Percentiles rank a stretch among this genome's conserved stretches.
phyloP scores from a whole-genome alignment of 2,888 invertebrate genomes.

The Ophraella communa region DNA sequence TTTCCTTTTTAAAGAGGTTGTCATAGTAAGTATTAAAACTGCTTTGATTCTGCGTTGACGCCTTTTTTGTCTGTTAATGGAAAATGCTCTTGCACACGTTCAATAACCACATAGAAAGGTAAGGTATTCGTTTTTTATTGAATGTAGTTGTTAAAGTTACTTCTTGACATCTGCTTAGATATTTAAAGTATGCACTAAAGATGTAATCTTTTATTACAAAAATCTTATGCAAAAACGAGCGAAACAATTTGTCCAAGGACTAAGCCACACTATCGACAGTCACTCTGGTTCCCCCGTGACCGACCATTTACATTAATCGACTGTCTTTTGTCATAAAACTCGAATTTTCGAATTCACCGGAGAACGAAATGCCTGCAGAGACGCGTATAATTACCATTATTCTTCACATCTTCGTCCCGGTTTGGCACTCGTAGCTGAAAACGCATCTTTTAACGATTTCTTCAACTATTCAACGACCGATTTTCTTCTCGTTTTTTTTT shows the following conservation, averaged over 20 bases:
- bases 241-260: conserved; percentile 19
- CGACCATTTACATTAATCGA: conserved; percentile 18
- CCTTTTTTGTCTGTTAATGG: no score
- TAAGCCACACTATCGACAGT: conserved; percentile 10
- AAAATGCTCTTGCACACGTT: neutral
- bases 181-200: conserved; percentile 10
- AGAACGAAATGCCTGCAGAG: conserved; percentile 13
- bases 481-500: conserved; percentile 17
- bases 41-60: no score
- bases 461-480: conserved; percentile 7
- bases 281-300: conserved; percentile 7
- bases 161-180: neutral
- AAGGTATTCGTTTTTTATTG: neutral
- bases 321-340: conserved; percentile 23
- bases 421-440: conserved; percentile 18
- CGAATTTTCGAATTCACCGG: conserved; percentile 22
- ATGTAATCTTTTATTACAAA: conserved; percentile 19
- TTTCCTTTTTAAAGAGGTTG: no score
- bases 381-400: conserved; percentile 25
- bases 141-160: neutral
- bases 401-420: conserved; percentile 15
- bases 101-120: neutral
- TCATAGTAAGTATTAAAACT: no score
- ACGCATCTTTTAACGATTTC: conserved; percentile 20
- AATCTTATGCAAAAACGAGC: conserved; percentile 18